phyloP scores from a whole-genome alignment of 2,797 vertebrate species.

The Gambelia wislizenii region DNA sequence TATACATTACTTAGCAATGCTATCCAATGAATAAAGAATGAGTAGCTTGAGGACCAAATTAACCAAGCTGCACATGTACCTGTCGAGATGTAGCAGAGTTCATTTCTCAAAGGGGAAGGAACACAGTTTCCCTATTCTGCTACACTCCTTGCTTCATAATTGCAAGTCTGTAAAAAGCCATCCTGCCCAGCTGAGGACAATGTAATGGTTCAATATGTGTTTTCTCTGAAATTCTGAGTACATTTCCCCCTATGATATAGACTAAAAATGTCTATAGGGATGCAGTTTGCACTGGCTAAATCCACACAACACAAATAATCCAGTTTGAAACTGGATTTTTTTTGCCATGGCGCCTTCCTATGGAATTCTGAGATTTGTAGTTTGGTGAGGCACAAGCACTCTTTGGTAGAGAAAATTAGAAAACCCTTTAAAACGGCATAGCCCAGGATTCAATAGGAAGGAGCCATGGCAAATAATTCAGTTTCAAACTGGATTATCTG shows the following conservation, averaged over 20 bases:
- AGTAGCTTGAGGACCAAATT: background rate
- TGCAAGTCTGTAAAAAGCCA: background rate
- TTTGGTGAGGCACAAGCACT: too few species aligned
- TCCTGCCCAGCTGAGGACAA: background rate
- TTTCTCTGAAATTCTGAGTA: background rate
- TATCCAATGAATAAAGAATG: background rate
- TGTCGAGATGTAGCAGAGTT: background rate
- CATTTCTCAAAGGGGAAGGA: background rate
- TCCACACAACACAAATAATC: too few species aligned
- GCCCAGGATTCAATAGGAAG: too few species aligned
- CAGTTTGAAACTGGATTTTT: too few species aligned
- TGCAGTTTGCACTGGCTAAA: background rate
- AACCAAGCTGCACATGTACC: conserved; percentile 5
- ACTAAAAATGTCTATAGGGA: background rate
- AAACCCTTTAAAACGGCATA: too few species aligned
- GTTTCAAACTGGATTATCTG: too few species aligned
- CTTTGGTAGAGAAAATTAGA: too few species aligned
- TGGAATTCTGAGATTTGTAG: too few species aligned
- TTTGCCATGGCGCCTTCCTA: too few species aligned
- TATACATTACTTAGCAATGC: background rate
- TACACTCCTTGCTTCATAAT: background rate
- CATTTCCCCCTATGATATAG: background rate
- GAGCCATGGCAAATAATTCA: too few species aligned
- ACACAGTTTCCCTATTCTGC: background rate
- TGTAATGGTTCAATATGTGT: background rate